Conservation (phyloP, 1,140 invertebrate species). For the Sesamia nonagrioides region DNA sequence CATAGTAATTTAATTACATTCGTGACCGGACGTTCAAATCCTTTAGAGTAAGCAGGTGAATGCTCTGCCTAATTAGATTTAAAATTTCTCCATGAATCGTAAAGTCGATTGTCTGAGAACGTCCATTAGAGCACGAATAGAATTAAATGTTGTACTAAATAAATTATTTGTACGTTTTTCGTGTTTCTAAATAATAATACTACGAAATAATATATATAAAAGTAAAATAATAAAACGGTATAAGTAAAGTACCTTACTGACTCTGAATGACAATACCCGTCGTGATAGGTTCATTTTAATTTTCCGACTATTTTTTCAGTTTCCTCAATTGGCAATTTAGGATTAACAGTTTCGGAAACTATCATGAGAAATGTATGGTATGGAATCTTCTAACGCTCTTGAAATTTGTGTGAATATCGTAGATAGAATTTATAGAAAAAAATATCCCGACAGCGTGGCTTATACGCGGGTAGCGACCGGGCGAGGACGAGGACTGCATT, state of each 20-base stretch:
- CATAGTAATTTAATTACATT: slow-evolving; percentile 54
- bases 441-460: slow-evolving; percentile 52
- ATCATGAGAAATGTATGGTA: slow-evolving; percentile 16
- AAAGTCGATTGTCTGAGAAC: slow-evolving; percentile 14
- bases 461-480: slow-evolving; percentile 63
- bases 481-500: slow-evolving; percentile 78
- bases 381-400: background rate
- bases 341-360: slow-evolving; percentile 27
- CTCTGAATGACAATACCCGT: slow-evolving; percentile 25
- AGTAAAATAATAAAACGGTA: too few relatives aligned
- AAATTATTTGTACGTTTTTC: slow-evolving; percentile 24
- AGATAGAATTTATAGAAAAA: background rate
- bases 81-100: slow-evolving; percentile 50
- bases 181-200: background rate
- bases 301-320: slow-evolving; percentile 45
- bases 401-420: background rate
- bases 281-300: slow-evolving; percentile 9
- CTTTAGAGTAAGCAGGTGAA: slow-evolving; percentile 52
- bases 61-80: slow-evolving; percentile 49
- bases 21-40: slow-evolving; percentile 57
- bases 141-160: slow-evolving; percentile 28
- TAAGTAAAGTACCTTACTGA: background rate
- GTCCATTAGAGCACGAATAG: slow-evolving; percentile 29
- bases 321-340: slow-evolving; percentile 17
- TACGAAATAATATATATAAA: too few relatives aligned